Evolutionary conservation across 2,113 vertebrate species (phyloP).

Genomic region (Neogobius melanostomus): DNA sequence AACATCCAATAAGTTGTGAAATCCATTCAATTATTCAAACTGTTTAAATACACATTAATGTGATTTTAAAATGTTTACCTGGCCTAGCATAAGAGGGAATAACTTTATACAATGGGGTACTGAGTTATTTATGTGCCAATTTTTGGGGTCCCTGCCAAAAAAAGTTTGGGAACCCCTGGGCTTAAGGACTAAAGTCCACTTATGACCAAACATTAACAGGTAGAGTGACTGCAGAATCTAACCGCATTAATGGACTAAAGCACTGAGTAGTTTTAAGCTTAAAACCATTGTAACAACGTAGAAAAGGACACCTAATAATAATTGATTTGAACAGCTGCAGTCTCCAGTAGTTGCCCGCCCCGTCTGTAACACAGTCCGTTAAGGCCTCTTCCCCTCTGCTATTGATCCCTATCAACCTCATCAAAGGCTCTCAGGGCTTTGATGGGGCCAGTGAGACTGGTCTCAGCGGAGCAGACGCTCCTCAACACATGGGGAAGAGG

Average conservation of each 20-base stretch:
- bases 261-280: neutral
- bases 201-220: too few species aligned
- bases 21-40: too few species aligned
- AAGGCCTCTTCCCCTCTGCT: slow-evolving; percentile 60
- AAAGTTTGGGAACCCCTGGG: too few species aligned
- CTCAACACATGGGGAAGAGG: slow-evolving; percentile 22
- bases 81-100: too few species aligned
- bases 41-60: too few species aligned
- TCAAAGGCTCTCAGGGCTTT: slow-evolving; percentile 70
- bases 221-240: neutral
- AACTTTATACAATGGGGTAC: too few species aligned
- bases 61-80: too few species aligned
- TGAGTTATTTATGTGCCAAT: too few species aligned
- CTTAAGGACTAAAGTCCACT: too few species aligned
- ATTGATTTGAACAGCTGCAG: slow-evolving; percentile 54
- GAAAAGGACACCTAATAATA: slow-evolving; percentile 60
- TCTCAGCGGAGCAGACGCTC: slow-evolving; percentile 50
- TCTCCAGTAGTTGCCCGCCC: slow-evolving; percentile 62
- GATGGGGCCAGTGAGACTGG: slow-evolving; percentile 63
- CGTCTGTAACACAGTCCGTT: slow-evolving; percentile 65
- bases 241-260: neutral
- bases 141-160: too few species aligned
- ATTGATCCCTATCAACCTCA: slow-evolving; percentile 73
- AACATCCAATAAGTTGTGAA: too few species aligned
- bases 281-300: neutral